phyloP scores from a whole-genome alignment of 92 coral and sea anemone genomes.

The Scolanthus callimorphus region DNA sequence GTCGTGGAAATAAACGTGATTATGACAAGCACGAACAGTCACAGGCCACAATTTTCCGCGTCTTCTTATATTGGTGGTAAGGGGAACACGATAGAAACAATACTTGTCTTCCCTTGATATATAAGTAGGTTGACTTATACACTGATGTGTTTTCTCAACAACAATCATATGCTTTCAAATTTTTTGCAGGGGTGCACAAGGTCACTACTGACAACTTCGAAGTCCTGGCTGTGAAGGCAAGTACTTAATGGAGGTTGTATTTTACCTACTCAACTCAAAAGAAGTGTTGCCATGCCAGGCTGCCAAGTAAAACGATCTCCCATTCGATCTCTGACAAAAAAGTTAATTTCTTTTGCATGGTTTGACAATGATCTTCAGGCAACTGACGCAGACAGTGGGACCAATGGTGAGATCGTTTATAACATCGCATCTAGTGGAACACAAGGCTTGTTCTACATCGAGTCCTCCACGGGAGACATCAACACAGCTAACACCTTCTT shows the following conservation, averaged over 20 bases:
- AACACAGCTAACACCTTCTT: conserved; percentile 31
- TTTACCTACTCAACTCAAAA: no score
- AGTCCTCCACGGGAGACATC: conserved; percentile 40
- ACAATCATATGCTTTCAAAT: neutral
- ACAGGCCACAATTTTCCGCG: conserved; percentile 42
- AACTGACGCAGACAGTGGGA: conserved; percentile 28
- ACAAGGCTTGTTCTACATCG: conserved; percentile 38
- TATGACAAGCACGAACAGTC: conserved; percentile 27
- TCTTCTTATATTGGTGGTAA: conserved; percentile 41
- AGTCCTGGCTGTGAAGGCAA: conserved; percentile 46
- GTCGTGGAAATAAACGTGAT: conserved; percentile 42
- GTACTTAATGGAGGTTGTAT: no score
- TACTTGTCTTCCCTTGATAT: no score
- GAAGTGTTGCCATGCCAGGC: no score
- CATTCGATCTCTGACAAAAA: no score
- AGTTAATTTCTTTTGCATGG: no score
- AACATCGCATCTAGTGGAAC: conserved; percentile 13
- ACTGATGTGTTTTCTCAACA: neutral
- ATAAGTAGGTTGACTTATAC: no score
- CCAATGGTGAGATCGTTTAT: conserved; percentile 21
- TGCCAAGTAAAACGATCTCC: no score
- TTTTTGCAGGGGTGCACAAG: conserved; percentile 46
- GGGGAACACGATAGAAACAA: neutral
- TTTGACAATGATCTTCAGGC: conserved; percentile 51
- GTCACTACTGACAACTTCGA: conserved; percentile 21